These are phyloP conservation scores for Drosophila sp. DNA, from an alignment of 1,140 invertebrate species.

Conservation along the genomic window DNA sequence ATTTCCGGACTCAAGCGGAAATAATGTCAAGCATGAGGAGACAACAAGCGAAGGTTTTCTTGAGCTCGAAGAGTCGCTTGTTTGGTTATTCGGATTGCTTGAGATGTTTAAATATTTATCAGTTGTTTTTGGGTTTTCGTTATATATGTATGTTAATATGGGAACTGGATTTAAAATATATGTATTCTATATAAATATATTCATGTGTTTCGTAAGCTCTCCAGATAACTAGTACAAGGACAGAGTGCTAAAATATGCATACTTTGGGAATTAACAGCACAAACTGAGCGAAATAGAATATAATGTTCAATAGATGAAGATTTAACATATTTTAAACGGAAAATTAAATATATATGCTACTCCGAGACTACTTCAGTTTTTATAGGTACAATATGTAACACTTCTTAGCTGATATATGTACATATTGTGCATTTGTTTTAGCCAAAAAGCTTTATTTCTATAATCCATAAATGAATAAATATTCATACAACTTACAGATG, in stretches of 20 bases:
- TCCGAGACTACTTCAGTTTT: too few species aligned
- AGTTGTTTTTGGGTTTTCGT: constrained; percentile 26
- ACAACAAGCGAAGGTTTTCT: constrained; percentile 35
- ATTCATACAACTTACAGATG: too few species aligned
- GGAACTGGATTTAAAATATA: constrained; percentile 28
- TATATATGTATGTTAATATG: constrained; percentile 42
- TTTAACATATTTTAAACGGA: not conserved
- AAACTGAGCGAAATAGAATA: not conserved
- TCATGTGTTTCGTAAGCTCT: not conserved
- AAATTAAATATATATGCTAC: not conserved
- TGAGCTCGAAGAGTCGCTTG: constrained; percentile 16
- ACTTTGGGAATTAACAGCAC: not conserved
- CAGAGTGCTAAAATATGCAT: not conserved
- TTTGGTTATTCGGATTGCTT: constrained; percentile 23
- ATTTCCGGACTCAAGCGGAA: constrained; percentile 60
- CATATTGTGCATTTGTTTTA: too few species aligned
- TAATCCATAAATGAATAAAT: too few species aligned
- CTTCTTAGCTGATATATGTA: not conserved
- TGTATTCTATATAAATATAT: constrained; percentile 2
- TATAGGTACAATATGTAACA: not conserved
- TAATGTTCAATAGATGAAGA: not conserved
- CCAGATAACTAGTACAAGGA: not conserved
- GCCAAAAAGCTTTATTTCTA: too few species aligned
- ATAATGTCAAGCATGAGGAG: constrained; percentile 63
- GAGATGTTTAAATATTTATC: constrained; percentile 52